phyloP scores from a whole-genome alignment of 1,140 invertebrate genomes.

The Bombus pascuorum region DNA sequence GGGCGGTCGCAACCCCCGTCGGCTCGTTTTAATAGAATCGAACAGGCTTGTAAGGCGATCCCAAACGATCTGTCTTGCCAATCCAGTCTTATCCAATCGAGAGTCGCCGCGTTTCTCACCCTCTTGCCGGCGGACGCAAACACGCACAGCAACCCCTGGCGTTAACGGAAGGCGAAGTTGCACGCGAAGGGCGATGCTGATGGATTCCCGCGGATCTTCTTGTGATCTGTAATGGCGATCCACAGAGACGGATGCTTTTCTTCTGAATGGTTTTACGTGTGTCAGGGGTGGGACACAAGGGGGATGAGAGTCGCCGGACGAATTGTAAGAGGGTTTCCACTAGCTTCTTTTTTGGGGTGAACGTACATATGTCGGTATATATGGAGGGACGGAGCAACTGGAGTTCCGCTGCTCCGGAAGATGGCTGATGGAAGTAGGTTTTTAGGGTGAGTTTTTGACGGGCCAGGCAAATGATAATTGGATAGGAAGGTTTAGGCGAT shows the following conservation, averaged over 20 bases:
- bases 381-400: background rate
- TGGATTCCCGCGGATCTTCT: constrained; percentile 57
- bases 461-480: background rate
- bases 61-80: constrained; percentile 74
- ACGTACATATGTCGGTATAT: too few species aligned
- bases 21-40: constrained; percentile 75
- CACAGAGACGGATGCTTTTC: background rate
- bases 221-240: constrained; percentile 35
- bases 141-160: constrained; percentile 40
- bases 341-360: background rate
- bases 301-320: constrained; percentile 13
- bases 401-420: background rate
- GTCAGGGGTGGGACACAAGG: background rate
- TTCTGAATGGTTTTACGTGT: constrained; percentile 13
- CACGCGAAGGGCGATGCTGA: constrained; percentile 49
- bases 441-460: too few species aligned
- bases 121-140: constrained; percentile 41
- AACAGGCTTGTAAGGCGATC: constrained; percentile 75
- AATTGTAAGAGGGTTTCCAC: background rate
- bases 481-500: background rate
- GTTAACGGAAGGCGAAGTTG: constrained; percentile 46
- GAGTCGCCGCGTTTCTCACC: constrained; percentile 51
- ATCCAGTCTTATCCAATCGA: constrained; percentile 69
- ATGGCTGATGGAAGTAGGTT: background rate
- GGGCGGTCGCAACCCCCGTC: background rate